phyloP scores from a whole-genome alignment of 2,888 invertebrate genomes.

The Drosophila lacicola region DNA sequence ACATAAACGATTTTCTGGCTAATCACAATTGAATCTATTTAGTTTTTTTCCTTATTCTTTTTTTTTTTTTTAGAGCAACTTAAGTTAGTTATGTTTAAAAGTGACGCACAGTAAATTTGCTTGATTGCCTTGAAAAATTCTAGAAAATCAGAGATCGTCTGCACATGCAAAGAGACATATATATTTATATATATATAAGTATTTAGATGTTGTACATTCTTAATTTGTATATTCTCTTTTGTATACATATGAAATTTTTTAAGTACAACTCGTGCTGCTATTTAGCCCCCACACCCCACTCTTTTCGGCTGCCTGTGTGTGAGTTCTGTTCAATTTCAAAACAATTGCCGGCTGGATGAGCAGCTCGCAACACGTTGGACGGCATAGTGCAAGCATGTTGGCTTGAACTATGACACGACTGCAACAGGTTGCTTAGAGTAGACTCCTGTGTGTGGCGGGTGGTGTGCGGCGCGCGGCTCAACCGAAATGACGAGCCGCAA shows the following conservation, averaged over 20 bases:
- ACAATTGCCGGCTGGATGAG: slow-evolving; percentile 11
- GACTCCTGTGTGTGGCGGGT: not conserved
- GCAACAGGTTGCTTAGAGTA: slow-evolving; percentile 45
- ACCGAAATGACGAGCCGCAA: slow-evolving; percentile 10
- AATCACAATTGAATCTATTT: slow-evolving; percentile 58
- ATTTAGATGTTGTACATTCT: not conserved
- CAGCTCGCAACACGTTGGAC: slow-evolving; percentile 38
- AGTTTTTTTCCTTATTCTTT: no score
- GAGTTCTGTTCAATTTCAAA: slow-evolving; percentile 8
- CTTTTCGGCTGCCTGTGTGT: not conserved
- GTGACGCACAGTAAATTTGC: slow-evolving; percentile 20
- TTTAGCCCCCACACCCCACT: not conserved
- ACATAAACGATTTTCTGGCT: slow-evolving; percentile 35
- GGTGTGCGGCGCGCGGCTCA: not conserved
- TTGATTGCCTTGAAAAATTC: slow-evolving; percentile 33
- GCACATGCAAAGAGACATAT: not conserved
- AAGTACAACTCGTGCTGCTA: not conserved
- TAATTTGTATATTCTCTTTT: not conserved
- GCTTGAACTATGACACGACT: slow-evolving; percentile 49
- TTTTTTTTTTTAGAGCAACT: slow-evolving; percentile 41
- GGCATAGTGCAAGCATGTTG: slow-evolving; percentile 18
- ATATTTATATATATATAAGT: no score
- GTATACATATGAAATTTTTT: not conserved
- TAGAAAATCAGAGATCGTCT: not conserved
- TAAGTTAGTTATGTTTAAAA: slow-evolving; percentile 34